phyloP scores from a whole-genome alignment of 2,888 invertebrate species.

The Lochmaea capreae region DNA sequence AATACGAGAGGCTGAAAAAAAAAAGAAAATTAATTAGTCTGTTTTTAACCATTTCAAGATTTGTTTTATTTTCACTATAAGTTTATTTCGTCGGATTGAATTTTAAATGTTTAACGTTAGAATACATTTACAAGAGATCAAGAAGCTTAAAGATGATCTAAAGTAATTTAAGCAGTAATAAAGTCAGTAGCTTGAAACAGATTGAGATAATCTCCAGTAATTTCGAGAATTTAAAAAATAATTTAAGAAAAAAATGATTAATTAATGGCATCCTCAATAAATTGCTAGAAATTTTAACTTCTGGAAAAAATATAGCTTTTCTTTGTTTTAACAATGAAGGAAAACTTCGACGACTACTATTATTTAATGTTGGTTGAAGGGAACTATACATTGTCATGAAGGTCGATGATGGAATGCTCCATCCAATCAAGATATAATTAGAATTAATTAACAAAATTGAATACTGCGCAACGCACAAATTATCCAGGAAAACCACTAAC shows the following conservation, averaged over 20 bases:
- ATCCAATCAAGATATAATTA: conserved; percentile 4
- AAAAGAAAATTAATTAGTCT: conserved; percentile 40
- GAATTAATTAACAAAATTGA: background rate
- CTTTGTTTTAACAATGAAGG: no score
- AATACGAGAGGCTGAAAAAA: conserved; percentile 91
- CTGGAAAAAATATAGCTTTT: no score
- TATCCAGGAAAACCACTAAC: background rate
- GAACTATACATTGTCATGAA: background rate
- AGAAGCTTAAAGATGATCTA: background rate
- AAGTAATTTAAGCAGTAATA: background rate
- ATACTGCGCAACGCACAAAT: background rate
- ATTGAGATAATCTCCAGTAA: background rate
- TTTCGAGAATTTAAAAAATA: background rate
- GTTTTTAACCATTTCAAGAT: no score
- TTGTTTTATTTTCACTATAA: no score
- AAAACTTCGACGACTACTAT: no score
- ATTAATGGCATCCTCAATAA: no score
- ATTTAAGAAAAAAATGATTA: background rate
- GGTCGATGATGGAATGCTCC: background rate
- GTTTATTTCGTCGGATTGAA: no score
- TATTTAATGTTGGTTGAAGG: background rate
- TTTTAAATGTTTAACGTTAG: background rate
- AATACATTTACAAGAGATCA: conserved; percentile 2
- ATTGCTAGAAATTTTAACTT: no score
- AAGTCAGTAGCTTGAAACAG: background rate